Conservation (phyloP, 2,113 vertebrate genomes). For the Silurus meridionalis region DNA sequence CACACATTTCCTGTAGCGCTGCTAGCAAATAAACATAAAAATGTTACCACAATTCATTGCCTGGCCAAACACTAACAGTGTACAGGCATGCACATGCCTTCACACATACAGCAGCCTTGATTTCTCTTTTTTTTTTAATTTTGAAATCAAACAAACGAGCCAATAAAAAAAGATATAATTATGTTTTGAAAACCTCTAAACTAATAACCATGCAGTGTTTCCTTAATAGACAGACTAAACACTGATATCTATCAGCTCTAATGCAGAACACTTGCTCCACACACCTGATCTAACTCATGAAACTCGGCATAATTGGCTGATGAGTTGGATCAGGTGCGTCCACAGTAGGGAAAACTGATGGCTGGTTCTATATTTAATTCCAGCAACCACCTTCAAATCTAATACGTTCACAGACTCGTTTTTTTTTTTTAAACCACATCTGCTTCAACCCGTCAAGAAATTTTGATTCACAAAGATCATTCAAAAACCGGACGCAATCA, state of each 20-base stretch:
- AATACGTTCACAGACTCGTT: neutral
- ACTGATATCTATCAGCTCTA: neutral
- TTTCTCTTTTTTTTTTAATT: neutral
- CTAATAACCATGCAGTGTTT: too few species aligned
- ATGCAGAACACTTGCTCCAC: neutral
- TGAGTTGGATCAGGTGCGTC: neutral
- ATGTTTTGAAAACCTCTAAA: neutral
- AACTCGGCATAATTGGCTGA: conserved; percentile 2
- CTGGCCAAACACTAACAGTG: neutral
- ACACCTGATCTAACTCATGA: neutral
- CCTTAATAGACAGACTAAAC: neutral
- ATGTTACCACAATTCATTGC: neutral
- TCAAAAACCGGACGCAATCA: neutral
- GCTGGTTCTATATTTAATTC: neutral
- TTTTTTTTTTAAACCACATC: neutral
- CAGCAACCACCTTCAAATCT: neutral
- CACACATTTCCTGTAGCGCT: neutral
- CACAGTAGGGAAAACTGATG: neutral
- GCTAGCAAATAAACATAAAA: neutral
- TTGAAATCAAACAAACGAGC: neutral
- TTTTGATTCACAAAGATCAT: neutral
- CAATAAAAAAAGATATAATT: neutral
- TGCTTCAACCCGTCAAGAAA: too few species aligned
- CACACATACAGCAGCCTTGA: neutral
- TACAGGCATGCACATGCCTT: neutral